Evolutionary conservation across 2,113 vertebrate species (phyloP).

Genomic region (Pantherophis guttatus): DNA sequence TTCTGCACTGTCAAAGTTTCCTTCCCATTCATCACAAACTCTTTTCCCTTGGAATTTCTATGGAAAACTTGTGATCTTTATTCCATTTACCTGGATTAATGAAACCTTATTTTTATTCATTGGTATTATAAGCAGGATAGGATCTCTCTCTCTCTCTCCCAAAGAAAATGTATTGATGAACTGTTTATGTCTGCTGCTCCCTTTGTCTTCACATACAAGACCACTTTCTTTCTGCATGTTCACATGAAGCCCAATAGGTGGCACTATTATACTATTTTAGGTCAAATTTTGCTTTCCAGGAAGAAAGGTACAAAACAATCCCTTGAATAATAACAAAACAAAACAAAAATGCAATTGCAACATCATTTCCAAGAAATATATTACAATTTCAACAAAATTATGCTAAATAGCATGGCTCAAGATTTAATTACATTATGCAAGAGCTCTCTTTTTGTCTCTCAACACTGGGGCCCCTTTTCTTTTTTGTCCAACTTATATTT

Average conservation of each 20-base stretch:
- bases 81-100: not conserved
- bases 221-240: not conserved
- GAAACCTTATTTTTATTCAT: not conserved
- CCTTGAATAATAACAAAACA: constrained; percentile 29
- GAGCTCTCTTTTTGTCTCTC: not conserved
- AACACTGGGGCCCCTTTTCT: not conserved
- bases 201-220: fast-evolving
- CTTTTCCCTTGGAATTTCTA: not conserved
- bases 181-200: not conserved
- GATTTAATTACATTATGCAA: not conserved
- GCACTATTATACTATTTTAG: constrained; percentile 36
- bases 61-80: not conserved
- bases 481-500: not conserved
- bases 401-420: not conserved
- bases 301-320: constrained; percentile 20
- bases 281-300: constrained; percentile 30
- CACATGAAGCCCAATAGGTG: constrained; percentile 36
- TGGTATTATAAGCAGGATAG: not conserved
- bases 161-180: not conserved
- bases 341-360: constrained; percentile 30
- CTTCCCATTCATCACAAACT: not conserved
- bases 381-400: not conserved
- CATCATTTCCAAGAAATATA: constrained; percentile 21
- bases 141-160: too few species aligned
- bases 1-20: not conserved